Base-by-base conservation (phyloP, 2,113 vertebrate genomes). In the Bagarius yarrelli region DNA sequence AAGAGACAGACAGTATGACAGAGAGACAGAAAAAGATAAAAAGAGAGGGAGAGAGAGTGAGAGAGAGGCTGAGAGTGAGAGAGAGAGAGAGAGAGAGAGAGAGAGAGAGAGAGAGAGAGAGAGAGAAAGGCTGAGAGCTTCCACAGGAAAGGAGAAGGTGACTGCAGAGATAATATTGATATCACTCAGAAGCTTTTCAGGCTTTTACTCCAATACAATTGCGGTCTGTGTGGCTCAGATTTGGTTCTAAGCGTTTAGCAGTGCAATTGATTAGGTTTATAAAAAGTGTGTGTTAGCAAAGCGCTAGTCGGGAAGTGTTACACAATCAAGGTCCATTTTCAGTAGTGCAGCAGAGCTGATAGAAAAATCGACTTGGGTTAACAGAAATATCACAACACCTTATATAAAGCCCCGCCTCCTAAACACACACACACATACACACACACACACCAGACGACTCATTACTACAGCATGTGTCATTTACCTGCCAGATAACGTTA, bases 71-170 rank as follows among this genome's bases (percentile, higher is more conserved):
- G 32, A 88, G 70, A 88, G 87, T 90, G 89, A 92, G 78, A 86
- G 88, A 78, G 83, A 84, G 59, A 84, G 86, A 57, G 81, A 64
- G 81, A 83, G 40, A 11, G 44, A 47, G 44, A 32, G 60, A 63
- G 27, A 61, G 40, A 47, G 40, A 70, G 23, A 52, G 67, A 52
- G 67, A 52, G 3, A 67, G 21, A 67, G 64, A 67, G 87, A 91
- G 89, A 92, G 78, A 87, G 88, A 81, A 85, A 84, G 57, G 83
- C 85, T 59, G 80, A 67, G 85, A 83, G 47, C 80, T 70, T 60
- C 81, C 81, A 57, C 73, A 76, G 70, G 56, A 77, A 87, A 86
- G 80, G 85, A 92, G 64, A 89, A 91, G 92, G 92, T 93, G 87
- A 90, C 88, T 87, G 83, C 47, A 82, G 63, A 84, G 85, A 88